A percentile compares a stretch with the other conserved stretches of the same genome.
Conservation (phyloP, 2,113 vertebrate species). For the Alosa alosa region DNA sequence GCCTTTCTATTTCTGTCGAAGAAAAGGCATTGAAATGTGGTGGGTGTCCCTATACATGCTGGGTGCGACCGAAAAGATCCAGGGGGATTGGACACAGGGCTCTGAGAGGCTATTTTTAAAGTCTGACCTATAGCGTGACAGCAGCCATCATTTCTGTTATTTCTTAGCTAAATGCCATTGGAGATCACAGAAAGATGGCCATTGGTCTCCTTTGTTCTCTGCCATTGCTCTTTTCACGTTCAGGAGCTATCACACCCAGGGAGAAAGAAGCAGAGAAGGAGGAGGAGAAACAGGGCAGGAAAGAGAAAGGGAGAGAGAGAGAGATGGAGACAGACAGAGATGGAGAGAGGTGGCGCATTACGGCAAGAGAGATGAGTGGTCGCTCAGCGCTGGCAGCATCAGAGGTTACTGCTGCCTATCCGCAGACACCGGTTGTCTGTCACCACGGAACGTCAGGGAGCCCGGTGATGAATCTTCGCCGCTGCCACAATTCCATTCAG, state of each 20-base stretch:
- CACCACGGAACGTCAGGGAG: slow-evolving; percentile 30
- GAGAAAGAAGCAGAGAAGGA: not conserved
- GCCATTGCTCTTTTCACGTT: not conserved
- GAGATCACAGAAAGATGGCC: not conserved
- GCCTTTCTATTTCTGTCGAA: not conserved
- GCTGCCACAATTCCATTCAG: not conserved
- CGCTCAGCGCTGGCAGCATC: slow-evolving; percentile 26
- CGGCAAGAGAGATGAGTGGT: not conserved
- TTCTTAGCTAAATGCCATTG: slow-evolving; percentile 12
- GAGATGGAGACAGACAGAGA: slow-evolving; percentile 18
- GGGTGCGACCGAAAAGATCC: not conserved
- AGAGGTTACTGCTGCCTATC: slow-evolving; percentile 43
- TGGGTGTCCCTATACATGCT: not conserved
- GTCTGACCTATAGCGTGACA: not conserved
- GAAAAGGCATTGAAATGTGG: not conserved
- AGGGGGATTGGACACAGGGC: not conserved
- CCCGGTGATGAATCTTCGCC: slow-evolving; percentile 43
- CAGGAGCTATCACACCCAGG: not conserved
- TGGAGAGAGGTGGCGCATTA: not conserved
- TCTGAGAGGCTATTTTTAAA: not conserved
- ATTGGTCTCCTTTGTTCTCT: not conserved
- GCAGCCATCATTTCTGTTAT: not conserved
- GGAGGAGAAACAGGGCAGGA: not conserved
- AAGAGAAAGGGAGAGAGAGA: not conserved
- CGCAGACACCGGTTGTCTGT: slow-evolving; percentile 41